These are phyloP conservation scores for Oscarella lobularis DNA, from an alignment of 37 sponge, comb jelly and placozoan genomes.

Conservation along the genomic window DNA sequence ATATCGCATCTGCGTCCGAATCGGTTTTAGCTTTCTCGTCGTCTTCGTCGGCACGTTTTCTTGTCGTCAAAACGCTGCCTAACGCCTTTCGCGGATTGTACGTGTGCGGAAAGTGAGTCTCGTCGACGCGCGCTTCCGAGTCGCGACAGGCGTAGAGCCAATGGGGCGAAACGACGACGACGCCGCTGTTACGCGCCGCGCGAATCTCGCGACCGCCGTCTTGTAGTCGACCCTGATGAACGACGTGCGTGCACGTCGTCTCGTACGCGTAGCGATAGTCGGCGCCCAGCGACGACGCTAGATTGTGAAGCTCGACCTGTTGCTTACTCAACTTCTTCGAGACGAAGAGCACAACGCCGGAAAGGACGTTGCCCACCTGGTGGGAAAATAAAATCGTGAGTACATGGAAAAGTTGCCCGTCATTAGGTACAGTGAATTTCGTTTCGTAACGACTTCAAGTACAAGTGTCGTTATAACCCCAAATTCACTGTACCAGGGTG, in stretches of 20 bases:
- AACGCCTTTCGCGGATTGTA: constrained; percentile 49
- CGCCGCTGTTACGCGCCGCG: constrained; percentile 28
- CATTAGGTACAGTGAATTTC: too few relatives aligned
- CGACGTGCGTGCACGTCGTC: constrained; percentile 38
- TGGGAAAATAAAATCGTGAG: too few relatives aligned
- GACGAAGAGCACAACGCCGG: constrained; percentile 38
- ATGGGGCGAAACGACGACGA: constrained; percentile 53
- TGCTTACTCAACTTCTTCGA: constrained; percentile 40
- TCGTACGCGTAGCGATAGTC: constrained; percentile 18
- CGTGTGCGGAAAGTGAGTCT: constrained; percentile 39
- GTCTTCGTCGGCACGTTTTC: neutral
- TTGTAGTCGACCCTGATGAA: constrained; percentile 36
- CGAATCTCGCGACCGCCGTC: constrained; percentile 31
- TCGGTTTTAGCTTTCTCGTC: neutral
- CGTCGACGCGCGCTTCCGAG: constrained; percentile 15
- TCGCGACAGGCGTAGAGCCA: constrained; percentile 45
- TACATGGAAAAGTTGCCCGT: too few relatives aligned
- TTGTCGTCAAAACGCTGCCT: constrained; percentile 20
- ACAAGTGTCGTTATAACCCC: too few relatives aligned
- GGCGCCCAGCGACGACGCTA: constrained; percentile 36
- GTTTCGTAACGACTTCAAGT: too few relatives aligned
- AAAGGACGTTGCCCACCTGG: too few relatives aligned
- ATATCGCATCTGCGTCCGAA: neutral
- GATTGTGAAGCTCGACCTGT: constrained; percentile 34
- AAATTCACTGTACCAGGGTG: too few relatives aligned